Conservation (phyloP, 1,140 invertebrate genomes). For the Anoplophora glabripennis region DNA sequence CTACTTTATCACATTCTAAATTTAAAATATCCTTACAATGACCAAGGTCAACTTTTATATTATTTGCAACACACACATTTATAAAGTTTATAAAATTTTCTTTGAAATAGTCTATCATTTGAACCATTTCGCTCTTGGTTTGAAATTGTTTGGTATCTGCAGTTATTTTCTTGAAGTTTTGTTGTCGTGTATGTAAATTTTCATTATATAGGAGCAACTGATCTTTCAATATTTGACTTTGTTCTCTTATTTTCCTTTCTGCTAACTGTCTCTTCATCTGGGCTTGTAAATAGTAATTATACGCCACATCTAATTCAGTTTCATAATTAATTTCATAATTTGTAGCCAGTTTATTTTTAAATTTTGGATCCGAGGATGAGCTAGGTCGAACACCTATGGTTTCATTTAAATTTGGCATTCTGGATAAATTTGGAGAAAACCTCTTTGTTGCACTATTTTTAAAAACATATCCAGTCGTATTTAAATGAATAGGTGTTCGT, state of each 20-base stretch:
- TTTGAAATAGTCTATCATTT: not conserved
- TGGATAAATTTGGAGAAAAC: too few relatives aligned
- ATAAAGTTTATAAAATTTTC: constrained; percentile 5
- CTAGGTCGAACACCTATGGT: too few relatives aligned
- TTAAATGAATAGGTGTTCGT: too few relatives aligned
- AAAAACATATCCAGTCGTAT: too few relatives aligned
- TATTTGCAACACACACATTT: constrained; percentile 3
- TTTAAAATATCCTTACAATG: constrained; percentile 1
- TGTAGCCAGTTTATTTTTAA: too few relatives aligned
- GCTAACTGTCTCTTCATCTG: constrained; percentile 14
- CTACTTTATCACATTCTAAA: constrained; percentile 4
- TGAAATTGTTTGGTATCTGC: not conserved
- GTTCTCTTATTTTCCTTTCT: constrained; percentile 4
- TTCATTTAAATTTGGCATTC: too few relatives aligned
- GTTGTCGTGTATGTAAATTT: constrained; percentile 3
- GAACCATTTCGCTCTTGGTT: constrained; percentile 4
- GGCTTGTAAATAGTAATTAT: constrained; percentile 18
- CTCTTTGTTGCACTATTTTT: too few relatives aligned
- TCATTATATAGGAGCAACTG: constrained; percentile 10
- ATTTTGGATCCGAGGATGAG: too few relatives aligned
- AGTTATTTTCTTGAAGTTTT: not conserved
- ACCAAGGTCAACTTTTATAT: not conserved
- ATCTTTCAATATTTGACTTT: constrained; percentile 7
- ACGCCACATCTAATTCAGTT: constrained; percentile 15
- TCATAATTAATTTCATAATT: not conserved